A percentile compares a stretch with the other conserved stretches of the same genome.
These are phyloP conservation scores for Schizaphis graminum DNA, from an alignment of 2,888 invertebrate genomes.

Conservation along the genomic window DNA sequence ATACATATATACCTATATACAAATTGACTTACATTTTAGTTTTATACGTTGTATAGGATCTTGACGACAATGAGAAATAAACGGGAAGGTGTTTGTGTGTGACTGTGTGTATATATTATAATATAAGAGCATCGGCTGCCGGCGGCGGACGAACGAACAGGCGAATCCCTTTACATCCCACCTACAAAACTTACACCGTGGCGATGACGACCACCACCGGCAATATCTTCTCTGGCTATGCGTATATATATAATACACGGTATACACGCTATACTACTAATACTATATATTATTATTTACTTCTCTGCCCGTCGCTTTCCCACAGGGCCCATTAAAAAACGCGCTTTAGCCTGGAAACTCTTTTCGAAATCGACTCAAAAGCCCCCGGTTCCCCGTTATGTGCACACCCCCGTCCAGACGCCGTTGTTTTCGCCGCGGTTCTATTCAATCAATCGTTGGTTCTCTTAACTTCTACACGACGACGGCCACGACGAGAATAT, in stretches of 20 bases:
- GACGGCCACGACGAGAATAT: background rate
- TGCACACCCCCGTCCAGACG: background rate
- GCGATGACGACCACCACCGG: background rate
- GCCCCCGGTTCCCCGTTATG: background rate
- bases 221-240: background rate
- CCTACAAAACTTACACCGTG: background rate
- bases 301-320: background rate
- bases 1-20: background rate
- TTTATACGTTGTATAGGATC: background rate
- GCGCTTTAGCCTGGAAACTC: conserved; percentile 27
- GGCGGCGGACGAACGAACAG: background rate
- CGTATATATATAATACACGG: background rate
- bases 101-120: background rate
- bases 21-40: background rate
- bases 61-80: background rate
- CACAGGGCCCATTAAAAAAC: conserved; percentile 16
- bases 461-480: background rate
- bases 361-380: conserved; percentile 31
- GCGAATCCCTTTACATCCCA: background rate
- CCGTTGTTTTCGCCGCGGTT: background rate
- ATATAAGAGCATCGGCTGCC: background rate
- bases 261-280: background rate
- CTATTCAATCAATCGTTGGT: conserved; percentile 21
- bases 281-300: conserved; percentile 9
- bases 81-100: background rate